Base-by-base conservation (phyloP, 1,140 invertebrate species). In the Phymorhynchus buccinoides region DNA sequence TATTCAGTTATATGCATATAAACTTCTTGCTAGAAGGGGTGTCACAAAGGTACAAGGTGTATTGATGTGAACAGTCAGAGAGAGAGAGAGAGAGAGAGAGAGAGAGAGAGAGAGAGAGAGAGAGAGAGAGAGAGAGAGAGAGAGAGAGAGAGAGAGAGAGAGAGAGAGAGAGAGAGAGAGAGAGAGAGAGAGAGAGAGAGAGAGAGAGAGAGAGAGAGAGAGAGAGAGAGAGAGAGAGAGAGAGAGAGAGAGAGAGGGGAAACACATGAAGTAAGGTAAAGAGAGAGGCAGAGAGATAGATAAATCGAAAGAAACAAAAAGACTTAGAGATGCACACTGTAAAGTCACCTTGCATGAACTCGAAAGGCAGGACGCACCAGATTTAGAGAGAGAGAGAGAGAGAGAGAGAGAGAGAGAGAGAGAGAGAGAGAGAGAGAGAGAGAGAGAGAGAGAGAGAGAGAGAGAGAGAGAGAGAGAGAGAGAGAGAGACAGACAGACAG, bases 71-170 rank as follows among this genome's bases (percentile, higher is more conserved):
- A 48, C 7, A 48, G 44, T 48, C 44, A 48, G 44, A 48, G 44
- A 6, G 18, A 18, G 18, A 48, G 56, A 22, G 12, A 62, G 22
- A 62, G 56, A 27, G 4, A 62, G 0, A 62, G 56, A 22, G 1
- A 27, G 18, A 18, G 56, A 62, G 14, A 62, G 56, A 27, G 56
- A 62, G 56, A 62, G 56, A 62, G 56, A 62, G 56, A 62, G 56
- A 62, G 56, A 62, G 56, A 62, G 56, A 62, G 56, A 62, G 56
- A 62, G 56, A 62, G 56, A 62, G 56, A 62, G 56, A 62, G 56
- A 62, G 56, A 62, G 56, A 62, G 22, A 22, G n/a, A 22, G 56
- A 12, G 56, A 22, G 18, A 22, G 56, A 22, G 27, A 27, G 56
- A 22, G 18, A 27, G 3, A 22, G 18, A 62, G 56, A 22, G 7